These are phyloP conservation scores for Acrobasis consociella DNA, from an alignment of 2,888 invertebrate species.

Conservation along the genomic window DNA sequence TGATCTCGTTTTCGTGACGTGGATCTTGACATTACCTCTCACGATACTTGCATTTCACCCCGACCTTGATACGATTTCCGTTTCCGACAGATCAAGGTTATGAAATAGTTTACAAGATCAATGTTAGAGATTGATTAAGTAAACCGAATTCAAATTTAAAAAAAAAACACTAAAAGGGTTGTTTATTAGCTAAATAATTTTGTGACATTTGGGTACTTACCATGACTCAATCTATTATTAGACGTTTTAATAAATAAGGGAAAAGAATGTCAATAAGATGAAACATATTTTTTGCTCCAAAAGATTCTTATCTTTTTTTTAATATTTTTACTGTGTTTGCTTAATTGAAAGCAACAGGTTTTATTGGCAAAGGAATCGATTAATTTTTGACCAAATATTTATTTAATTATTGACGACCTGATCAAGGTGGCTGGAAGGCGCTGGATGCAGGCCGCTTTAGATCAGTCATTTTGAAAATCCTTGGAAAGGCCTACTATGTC, in stretches of 20 bases:
- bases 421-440: no score
- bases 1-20: constrained; percentile 43
- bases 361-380: neutral
- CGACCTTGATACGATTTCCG: constrained; percentile 60
- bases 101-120: neutral
- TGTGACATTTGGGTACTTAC: neutral
- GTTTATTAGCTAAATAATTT: neutral
- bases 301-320: neutral
- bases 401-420: no score
- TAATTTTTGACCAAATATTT: no score
- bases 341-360: neutral
- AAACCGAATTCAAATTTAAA: neutral
- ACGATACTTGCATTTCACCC: constrained; percentile 62
- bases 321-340: neutral
- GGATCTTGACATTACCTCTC: constrained; percentile 66
- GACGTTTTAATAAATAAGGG: neutral
- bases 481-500: no score
- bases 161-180: no score
- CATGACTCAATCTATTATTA: neutral
- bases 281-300: neutral
- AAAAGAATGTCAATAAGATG: neutral
- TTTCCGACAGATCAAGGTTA: constrained; percentile 59
- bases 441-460: no score
- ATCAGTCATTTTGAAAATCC: no score
- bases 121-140: neutral